phyloP scores from a whole-genome alignment of 2,113 vertebrate species.

The Microtus ochrogaster region DNA sequence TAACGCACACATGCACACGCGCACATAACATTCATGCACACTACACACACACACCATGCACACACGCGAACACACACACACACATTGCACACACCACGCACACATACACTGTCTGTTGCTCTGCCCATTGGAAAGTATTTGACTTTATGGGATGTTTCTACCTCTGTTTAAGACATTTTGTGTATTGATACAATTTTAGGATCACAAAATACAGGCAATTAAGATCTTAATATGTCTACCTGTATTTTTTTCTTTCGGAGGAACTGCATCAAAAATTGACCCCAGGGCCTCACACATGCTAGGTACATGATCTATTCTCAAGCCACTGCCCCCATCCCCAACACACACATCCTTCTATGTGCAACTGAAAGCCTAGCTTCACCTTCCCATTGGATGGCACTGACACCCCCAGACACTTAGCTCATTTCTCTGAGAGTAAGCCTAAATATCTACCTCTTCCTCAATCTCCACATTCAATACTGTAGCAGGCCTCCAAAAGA shows the following conservation, averaged over 20 bases:
- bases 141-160: neutral
- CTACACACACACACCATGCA: no score
- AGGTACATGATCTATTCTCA: neutral
- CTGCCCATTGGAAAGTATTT: neutral
- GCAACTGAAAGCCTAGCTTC: neutral
- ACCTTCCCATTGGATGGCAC: neutral
- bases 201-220: neutral
- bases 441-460: neutral
- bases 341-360: neutral
- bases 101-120: no score
- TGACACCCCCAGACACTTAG: neutral
- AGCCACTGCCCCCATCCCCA: no score
- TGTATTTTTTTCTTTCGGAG: neutral
- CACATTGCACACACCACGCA: no score
- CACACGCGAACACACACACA: no score
- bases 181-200: no score
- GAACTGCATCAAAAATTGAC: neutral
- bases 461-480: neutral
- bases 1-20: neutral
- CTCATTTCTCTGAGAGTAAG: neutral
- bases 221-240: neutral
- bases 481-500: neutral
- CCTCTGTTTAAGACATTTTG: no score
- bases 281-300: neutral
- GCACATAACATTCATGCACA: neutral